Conservation (phyloP, 2,888 invertebrate genomes). For the Lampropteryx suffumata region DNA sequence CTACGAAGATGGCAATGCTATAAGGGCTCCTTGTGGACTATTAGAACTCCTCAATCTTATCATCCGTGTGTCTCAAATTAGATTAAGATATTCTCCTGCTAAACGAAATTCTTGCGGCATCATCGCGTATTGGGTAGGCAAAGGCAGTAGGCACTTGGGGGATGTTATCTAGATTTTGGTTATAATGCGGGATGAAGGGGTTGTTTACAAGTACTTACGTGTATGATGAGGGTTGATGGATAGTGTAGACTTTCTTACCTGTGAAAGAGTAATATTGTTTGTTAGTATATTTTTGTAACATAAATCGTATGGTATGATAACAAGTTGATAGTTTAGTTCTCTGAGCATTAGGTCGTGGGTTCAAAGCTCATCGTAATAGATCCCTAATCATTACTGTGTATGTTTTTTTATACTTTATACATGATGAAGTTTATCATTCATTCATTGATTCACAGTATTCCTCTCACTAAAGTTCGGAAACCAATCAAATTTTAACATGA, state of each 20-base stretch:
- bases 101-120: constrained; percentile 51
- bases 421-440: no score
- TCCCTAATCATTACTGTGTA: no score
- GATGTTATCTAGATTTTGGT: constrained; percentile 22
- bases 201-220: constrained; percentile 21
- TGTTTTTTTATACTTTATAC: no score
- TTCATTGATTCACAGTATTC: no score
- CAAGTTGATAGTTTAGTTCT: no score
- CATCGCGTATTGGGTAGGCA: constrained; percentile 43
- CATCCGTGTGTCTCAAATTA: constrained; percentile 51
- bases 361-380: no score
- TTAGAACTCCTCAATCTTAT: constrained; percentile 1
- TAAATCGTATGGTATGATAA: no score
- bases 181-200: constrained; percentile 9
- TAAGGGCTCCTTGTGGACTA: no score
- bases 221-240: background rate
- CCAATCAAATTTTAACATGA: no score
- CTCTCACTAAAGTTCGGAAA: no score
- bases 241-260: constrained; percentile 23
- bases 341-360: no score
- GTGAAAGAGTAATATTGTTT: constrained; percentile 14
- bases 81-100: constrained; percentile 55
- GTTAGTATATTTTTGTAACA: constrained; percentile 2
- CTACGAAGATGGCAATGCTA: no score
- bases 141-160: constrained; percentile 12